A percentile compares a stretch with the other conserved stretches of the same genome.
phyloP scores from a whole-genome alignment of 2,888 invertebrate species.

The Boloria selene region DNA sequence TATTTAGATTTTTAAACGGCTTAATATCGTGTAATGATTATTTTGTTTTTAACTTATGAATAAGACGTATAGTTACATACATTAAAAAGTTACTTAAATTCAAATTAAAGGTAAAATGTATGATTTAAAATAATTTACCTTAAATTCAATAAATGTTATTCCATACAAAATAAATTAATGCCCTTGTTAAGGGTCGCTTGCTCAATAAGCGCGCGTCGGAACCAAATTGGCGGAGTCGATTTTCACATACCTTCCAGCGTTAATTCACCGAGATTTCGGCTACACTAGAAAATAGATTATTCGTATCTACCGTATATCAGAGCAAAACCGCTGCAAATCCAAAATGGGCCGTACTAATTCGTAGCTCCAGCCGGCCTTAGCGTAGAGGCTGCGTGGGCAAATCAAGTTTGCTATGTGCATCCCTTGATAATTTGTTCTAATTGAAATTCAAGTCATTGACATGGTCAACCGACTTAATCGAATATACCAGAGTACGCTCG shows the following conservation, averaged over 20 bases:
- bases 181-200: neutral
- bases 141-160: too few species aligned
- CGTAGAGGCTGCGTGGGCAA: conserved; percentile 66
- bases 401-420: conserved; percentile 76
- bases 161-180: too few species aligned
- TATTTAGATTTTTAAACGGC: neutral
- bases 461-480: conserved; percentile 82
- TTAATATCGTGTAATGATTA: neutral
- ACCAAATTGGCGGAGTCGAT: conserved; percentile 24
- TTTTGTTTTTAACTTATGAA: too few species aligned
- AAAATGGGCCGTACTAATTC: conserved; percentile 45
- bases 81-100: neutral
- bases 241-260: conserved; percentile 33
- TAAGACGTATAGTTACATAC: too few species aligned
- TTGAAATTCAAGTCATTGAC: conserved; percentile 87
- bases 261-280: conserved; percentile 41
- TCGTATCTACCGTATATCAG: conserved; percentile 45
- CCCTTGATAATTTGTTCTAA: conserved; percentile 84
- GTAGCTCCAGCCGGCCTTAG: conserved; percentile 42
- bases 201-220: neutral
- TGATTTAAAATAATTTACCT: too few species aligned
- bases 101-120: too few species aligned
- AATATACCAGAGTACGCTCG: conserved; percentile 68
- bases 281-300: conserved; percentile 45
- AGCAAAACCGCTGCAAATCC: conserved; percentile 44